A percentile compares a stretch with the other conserved stretches of the same genome.
phyloP scores from a whole-genome alignment of 2,797 vertebrate genomes.

The Xerus rutilus region DNA sequence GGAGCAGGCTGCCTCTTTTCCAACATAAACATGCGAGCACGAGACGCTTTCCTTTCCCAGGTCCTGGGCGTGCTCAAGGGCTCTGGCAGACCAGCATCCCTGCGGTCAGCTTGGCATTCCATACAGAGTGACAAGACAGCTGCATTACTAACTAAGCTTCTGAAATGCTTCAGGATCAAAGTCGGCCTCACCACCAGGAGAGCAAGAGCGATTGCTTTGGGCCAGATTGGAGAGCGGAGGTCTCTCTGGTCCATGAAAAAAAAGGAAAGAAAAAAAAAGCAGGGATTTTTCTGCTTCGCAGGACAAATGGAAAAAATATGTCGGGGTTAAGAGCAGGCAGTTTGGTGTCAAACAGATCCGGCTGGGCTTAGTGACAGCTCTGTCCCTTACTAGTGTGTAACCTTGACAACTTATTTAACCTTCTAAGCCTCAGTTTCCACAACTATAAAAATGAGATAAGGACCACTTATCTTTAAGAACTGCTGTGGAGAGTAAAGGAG shows the following conservation, averaged over 20 bases:
- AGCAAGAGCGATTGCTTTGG: constrained; percentile 29
- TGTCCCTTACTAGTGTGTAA: background rate
- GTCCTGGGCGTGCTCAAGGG: constrained; percentile 14
- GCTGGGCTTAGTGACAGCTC: background rate
- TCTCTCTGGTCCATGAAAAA: background rate
- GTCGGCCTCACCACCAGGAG: constrained; percentile 12
- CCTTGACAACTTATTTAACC: constrained; percentile 1
- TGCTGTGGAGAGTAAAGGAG: background rate
- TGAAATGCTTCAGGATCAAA: constrained; percentile 74
- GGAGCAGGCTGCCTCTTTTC: constrained; percentile 61
- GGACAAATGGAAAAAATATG: constrained; percentile 69
- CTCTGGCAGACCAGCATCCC: constrained; percentile 65
- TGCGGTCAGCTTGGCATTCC: constrained; percentile 70
- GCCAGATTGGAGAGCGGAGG: constrained; percentile 32
- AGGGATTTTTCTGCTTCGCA: constrained; percentile 49
- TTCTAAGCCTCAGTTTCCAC: constrained; percentile 57
- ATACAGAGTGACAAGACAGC: constrained; percentile 70
- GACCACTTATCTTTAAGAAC: background rate
- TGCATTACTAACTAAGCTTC: constrained; percentile 75
- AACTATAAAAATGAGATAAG: background rate
- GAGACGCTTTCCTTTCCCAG: constrained; percentile 71
- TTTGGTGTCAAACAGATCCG: constrained; percentile 50
- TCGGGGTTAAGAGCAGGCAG: background rate
- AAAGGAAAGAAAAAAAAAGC: background rate
- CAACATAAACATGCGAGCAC: constrained; percentile 74